Conservation (phyloP, 2,113 vertebrate genomes). For the Pterocles burchelli region DNA sequence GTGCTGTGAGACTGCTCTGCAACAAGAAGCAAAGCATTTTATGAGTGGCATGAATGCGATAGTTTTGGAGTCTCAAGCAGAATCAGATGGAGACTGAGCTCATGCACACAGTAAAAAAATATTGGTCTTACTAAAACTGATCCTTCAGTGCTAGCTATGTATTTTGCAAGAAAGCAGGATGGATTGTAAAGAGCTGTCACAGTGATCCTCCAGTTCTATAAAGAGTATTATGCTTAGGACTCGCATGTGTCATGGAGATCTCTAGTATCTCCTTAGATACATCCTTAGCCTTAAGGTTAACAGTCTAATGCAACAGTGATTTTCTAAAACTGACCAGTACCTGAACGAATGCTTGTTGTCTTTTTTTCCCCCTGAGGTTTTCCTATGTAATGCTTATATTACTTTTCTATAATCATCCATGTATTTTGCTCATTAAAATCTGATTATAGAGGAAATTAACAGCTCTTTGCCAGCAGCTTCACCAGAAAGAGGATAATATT, state of each 20-base stretch:
- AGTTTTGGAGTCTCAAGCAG: neutral
- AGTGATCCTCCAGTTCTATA: neutral
- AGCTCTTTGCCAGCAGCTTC: neutral
- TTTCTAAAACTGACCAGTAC: neutral
- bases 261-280: neutral
- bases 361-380: neutral
- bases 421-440: neutral
- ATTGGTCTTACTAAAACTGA: neutral
- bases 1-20: neutral
- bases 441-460: neutral
- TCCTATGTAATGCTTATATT: neutral
- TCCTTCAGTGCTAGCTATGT: neutral
- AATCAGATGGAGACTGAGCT: neutral
- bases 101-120: neutral
- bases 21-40: neutral
- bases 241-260: accelerated
- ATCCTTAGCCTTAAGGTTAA: neutral
- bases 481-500: neutral
- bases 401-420: neutral
- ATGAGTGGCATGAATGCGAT: neutral
- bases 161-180: neutral
- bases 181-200: neutral
- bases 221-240: neutral
- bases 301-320: neutral
- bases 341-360: neutral